A percentile compares a stretch with the other conserved stretches of the same genome.
Conservation (phyloP, 2,888 invertebrate genomes). For the Volucella inflata region DNA sequence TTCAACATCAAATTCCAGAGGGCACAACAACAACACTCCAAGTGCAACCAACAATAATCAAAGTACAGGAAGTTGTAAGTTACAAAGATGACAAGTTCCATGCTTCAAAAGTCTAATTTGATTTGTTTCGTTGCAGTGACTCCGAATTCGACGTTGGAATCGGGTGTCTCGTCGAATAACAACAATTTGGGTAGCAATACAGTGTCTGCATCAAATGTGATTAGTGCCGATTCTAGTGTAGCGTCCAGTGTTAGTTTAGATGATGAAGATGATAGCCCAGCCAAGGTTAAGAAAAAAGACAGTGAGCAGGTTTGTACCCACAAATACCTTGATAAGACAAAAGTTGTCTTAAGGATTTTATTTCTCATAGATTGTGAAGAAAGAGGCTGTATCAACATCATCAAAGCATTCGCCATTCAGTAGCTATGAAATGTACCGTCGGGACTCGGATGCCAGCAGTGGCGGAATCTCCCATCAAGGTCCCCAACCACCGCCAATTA, state of each 20-base stretch:
- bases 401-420: constrained; percentile 81
- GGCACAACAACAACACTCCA: constrained; percentile 92
- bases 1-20: constrained; percentile 87
- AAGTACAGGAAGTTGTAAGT: constrained; percentile 84
- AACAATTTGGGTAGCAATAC: constrained; percentile 91
- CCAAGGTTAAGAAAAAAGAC: constrained; percentile 84
- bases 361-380: constrained; percentile 81
- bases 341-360: not conserved
- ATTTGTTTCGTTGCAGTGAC: constrained; percentile 79
- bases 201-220: constrained; percentile 84
- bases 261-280: constrained; percentile 83
- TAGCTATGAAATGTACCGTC: constrained; percentile 80
- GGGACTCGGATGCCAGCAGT: constrained; percentile 79
- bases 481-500: constrained; percentile 74
- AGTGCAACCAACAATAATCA: constrained; percentile 91
- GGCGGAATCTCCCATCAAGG: constrained; percentile 76
- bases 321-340: not conserved
- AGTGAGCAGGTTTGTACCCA: constrained; percentile 80
- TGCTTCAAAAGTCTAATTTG: not conserved
- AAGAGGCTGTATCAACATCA: constrained; percentile 83
- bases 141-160: constrained; percentile 83
- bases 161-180: constrained; percentile 85
- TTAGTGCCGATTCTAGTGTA: constrained; percentile 85
- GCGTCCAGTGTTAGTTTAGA: constrained; percentile 84
- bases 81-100: not conserved